These are phyloP conservation scores for Rhagophthalmus giganteus DNA, from an alignment of 2,888 invertebrate species.

Conservation along the genomic window DNA sequence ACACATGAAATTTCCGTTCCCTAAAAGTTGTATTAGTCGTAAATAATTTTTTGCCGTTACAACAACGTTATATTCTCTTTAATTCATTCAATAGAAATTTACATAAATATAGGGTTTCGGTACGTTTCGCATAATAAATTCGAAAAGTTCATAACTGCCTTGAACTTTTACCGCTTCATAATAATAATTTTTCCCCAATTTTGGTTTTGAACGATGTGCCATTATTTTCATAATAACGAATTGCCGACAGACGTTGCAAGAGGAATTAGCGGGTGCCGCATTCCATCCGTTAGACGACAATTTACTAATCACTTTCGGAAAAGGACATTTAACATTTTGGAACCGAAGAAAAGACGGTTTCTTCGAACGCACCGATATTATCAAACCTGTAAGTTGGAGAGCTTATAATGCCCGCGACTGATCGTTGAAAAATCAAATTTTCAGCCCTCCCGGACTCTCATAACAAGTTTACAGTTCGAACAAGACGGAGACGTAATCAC, in stretches of 20 bases:
- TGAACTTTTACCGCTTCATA: constrained; percentile 1
- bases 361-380: constrained; percentile 86
- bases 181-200: no score
- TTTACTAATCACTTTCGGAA: constrained; percentile 87
- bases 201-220: no score
- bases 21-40: no score
- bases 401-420: no score
- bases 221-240: no score
- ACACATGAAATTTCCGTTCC: no score
- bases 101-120: constrained; percentile 33
- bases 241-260: constrained; percentile 89
- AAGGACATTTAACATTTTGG: constrained; percentile 91
- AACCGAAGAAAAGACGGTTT: constrained; percentile 88
- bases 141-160: constrained; percentile 12
- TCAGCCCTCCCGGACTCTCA: constrained; percentile 79
- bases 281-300: constrained; percentile 93
- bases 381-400: constrained; percentile 75
- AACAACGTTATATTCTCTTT: constrained; percentile 17
- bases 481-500: constrained; percentile 91
- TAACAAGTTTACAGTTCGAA: constrained; percentile 87
- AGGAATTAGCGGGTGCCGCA: constrained; percentile 83
- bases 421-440: no score
- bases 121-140: constrained; percentile 22
- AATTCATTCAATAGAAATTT: constrained; percentile 31
- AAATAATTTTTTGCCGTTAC: no score